Evolutionary conservation across 2,797 vertebrate species (phyloP).

Genomic region (Ataeniobius toweri): DNA sequence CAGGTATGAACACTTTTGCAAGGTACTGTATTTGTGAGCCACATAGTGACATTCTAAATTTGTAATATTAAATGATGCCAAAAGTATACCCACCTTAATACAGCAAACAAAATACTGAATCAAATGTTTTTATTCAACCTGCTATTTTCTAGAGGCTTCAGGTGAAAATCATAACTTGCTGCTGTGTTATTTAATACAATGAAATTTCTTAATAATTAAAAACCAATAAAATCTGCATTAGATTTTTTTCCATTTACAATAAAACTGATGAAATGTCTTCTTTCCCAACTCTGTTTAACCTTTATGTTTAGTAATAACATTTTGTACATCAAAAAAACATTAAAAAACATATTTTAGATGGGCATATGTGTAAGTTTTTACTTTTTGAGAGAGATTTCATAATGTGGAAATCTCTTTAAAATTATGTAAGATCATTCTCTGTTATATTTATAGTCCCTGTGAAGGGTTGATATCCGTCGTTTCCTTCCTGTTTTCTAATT

Average conservation of each 20-base stretch:
- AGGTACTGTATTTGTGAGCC: not conserved
- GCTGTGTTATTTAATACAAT: no score
- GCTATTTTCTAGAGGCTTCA: not conserved
- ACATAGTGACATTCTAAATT: not conserved
- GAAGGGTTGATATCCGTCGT: constrained; percentile 7
- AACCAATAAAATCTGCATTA: not conserved
- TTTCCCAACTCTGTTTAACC: not conserved
- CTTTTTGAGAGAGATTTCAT: not conserved
- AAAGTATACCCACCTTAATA: not conserved
- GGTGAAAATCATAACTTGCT: not conserved
- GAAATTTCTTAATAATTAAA: not conserved
- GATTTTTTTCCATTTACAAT: not conserved
- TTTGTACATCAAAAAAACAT: not conserved
- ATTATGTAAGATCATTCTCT: constrained; percentile 6
- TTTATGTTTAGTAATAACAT: not conserved
- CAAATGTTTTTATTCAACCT: not conserved
- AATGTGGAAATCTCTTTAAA: not conserved
- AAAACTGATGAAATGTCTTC: not conserved
- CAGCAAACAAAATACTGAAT: not conserved
- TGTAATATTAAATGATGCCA: not conserved
- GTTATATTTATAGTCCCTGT: constrained; percentile 15
- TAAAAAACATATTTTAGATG: not conserved
- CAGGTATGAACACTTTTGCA: not conserved
- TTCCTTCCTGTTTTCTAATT: constrained; percentile 27
- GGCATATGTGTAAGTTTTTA: not conserved